A percentile compares a stretch with the other conserved stretches of the same genome.
Conservation (phyloP, 2,113 vertebrate genomes). For the Etheostoma spectabile region DNA sequence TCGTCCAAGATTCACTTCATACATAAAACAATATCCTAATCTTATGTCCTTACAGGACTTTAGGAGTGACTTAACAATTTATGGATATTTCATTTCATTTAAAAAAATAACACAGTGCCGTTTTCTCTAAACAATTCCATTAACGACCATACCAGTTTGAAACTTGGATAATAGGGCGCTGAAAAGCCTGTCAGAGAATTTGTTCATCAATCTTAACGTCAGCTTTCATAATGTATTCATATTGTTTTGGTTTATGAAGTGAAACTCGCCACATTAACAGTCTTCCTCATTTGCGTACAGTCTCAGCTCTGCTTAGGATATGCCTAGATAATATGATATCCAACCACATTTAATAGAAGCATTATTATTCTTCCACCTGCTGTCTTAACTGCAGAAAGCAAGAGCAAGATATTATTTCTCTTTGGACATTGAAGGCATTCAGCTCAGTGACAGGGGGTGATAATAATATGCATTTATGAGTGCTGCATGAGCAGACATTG, state of each 20-base stretch:
- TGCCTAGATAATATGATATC: slow-evolving; percentile 29
- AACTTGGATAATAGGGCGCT: not conserved
- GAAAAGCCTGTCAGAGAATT: not conserved
- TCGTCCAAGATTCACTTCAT: slow-evolving; percentile 5
- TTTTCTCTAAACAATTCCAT: slow-evolving; percentile 3
- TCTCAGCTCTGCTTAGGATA: slow-evolving; percentile 14
- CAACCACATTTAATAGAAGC: slow-evolving; percentile 40
- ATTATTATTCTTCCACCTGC: slow-evolving; percentile 31
- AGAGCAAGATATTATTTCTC: slow-evolving; percentile 44
- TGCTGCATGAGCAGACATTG: slow-evolving; percentile 21
- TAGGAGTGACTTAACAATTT: not conserved
- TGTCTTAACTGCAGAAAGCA: slow-evolving; percentile 23
- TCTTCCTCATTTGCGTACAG: slow-evolving; percentile 18
- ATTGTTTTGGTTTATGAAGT: slow-evolving; percentile 3
- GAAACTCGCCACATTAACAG: slow-evolving; percentile 36
- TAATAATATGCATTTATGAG: slow-evolving; percentile 47
- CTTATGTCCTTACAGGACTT: not conserved
- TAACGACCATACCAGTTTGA: not conserved
- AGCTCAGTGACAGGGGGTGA: slow-evolving; percentile 48
- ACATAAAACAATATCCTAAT: slow-evolving; percentile 3
- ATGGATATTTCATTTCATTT: slow-evolving; percentile 19
- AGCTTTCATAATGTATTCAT: slow-evolving; percentile 15
- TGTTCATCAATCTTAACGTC: slow-evolving; percentile 7
- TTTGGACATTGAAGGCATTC: slow-evolving; percentile 28
- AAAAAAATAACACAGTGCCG: not conserved